Base-by-base conservation (phyloP, 2,888 invertebrate species). In the Netelia virgata region DNA sequence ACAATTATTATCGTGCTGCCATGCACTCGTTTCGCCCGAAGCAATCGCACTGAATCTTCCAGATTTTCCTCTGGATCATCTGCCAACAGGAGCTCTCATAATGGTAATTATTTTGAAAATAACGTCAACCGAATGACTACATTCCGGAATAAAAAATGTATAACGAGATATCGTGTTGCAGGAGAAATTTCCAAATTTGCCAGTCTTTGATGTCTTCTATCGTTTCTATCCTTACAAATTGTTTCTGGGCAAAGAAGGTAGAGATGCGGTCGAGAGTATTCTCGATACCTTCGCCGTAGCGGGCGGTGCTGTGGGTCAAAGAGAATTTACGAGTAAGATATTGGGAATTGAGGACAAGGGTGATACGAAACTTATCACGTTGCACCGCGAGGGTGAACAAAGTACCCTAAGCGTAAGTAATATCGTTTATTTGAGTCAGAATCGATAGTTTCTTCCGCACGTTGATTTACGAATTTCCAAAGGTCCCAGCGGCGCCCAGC, bases 31-130 rank as follows among this genome's bases (percentile, higher is more conserved):
- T 87, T 96, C 96, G 18, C 96, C 96, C 6, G 98, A 98, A 92
- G 95, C 97, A 64, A 92, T 94, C 3, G 91, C 94, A 81, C 94
- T 98, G 78, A 96, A 96, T 77, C 94, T 99, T 80, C 98, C 98
- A 0, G 98, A 98, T 94, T 98, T 99, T 93, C 99, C 99, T 0
- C 92, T 98, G 1, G 98, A 98, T 90, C 97, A 96, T 93, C 93
- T 98, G 69, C 93, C 94, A 0, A 92, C 95, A 5, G 96, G 96
- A 43, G 96, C 96, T 3, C 93, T 94, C 84, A 95, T 98, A 84
- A 90, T 97, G 95, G 97, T 96, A 90, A 66, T 66, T 66, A 36
- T 43, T 28, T 63, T 66, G 61, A 43, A 50, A 80, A 75, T 57
- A 53, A 74, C 68, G 81, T 50, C 63, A 79, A 41, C 73, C 66